Base-by-base conservation (phyloP, 2,888 invertebrate species). In the Aporophyla lueneburgensis region DNA sequence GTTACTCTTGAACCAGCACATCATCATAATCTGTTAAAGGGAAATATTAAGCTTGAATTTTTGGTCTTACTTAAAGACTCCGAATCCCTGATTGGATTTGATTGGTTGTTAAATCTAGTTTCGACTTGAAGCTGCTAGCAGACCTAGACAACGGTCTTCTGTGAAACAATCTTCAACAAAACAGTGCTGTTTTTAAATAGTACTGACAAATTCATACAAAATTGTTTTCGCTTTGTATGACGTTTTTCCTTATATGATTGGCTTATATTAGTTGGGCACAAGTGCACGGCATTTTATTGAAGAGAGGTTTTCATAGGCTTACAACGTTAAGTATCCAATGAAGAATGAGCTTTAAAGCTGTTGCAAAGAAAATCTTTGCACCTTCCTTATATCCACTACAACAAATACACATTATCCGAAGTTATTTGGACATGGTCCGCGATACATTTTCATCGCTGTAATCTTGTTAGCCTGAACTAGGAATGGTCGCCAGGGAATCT, bases 391-490 rank as follows among this genome's bases (percentile, higher is more conserved):
- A 59, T 46, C 14, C 16, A 3, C 7, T 49, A 14, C 49, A 19
- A 49, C 73, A 80, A 43, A 77, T n/a, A 73, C 27, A 56, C 19
- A 43, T 80, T 77, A 75, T 65, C 51, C 46, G n/a, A 6, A 56
- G 27, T 59, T 73, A 77, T 78, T 75, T n/a, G 40, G 77, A 27
- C 73, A 73, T 27, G 27, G 33, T n/a, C 40, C 40, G 62, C 81
- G 54, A n/a, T 77, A 81, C n/a, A 21, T 81, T 56, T 62, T 56
- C 61, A 62, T 62, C 14, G 40, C 54, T n/a, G 40, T 65, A 59
- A 81, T 77, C 76, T 74, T 77, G 74, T 81, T 80, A 51, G 73
- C 12, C 16, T 21, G 49, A 21, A 51, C 19, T 74, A 19, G 40
- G 49, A 40, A 59, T 40, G 63, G 62, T 62, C 62, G 76, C 76